phyloP scores from a whole-genome alignment of 2,888 invertebrate genomes.

The Athrips mouffetella region DNA sequence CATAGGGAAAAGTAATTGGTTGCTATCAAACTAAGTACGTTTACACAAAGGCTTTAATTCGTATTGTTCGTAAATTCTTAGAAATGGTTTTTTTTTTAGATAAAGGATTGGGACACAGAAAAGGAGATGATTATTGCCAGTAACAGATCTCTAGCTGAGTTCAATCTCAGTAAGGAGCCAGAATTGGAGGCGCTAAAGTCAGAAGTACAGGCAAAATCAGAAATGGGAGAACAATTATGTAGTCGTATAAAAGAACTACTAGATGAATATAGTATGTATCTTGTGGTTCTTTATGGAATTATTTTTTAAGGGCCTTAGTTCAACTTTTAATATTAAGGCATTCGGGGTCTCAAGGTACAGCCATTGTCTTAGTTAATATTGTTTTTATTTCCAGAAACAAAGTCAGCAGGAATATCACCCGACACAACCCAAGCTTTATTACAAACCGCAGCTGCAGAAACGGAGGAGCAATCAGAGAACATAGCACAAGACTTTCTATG shows the following conservation, averaged over 20 bases:
- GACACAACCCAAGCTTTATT: conserved; percentile 93
- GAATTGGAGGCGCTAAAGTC: conserved; percentile 86
- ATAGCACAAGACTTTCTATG: conserved; percentile 88
- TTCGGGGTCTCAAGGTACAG: no score
- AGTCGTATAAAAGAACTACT: conserved; percentile 86
- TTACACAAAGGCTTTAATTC: no score
- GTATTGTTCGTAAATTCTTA: no score
- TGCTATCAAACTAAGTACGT: no score
- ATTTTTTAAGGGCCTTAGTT: no score
- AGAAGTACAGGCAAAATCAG: conserved; percentile 82
- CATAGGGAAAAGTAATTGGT: background rate
- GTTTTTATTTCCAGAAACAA: conserved; percentile 77
- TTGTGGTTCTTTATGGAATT: background rate
- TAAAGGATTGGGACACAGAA: conserved; percentile 88
- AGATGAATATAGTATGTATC: conserved; percentile 85
- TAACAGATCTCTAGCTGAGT: conserved; percentile 94
- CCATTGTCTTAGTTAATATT: no score
- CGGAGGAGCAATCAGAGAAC: conserved; percentile 95
- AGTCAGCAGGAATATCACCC: conserved; percentile 86
- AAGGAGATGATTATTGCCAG: conserved; percentile 92
- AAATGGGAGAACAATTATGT: conserved; percentile 82
- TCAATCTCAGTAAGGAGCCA: conserved; percentile 92
- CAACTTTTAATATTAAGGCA: no score
- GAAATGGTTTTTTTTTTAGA: conserved; percentile 75
- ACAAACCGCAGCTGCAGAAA: conserved; percentile 94